phyloP scores from a whole-genome alignment of 35 echinoderm and acorn worm genomes.

The Apostichopus japonicus region DNA sequence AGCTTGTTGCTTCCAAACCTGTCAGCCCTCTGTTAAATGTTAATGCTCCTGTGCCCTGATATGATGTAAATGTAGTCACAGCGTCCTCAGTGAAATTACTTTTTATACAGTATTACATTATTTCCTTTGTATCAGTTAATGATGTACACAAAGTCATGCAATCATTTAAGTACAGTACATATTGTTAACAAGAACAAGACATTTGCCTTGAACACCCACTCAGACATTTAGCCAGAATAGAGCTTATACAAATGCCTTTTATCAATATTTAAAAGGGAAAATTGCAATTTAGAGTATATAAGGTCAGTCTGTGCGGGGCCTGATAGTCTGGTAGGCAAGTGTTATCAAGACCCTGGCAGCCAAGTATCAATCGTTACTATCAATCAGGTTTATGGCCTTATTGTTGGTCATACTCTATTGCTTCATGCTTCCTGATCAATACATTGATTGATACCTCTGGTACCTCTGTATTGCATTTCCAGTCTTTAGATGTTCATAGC shows the following conservation, averaged over 20 bases:
- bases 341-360: background rate
- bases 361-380: background rate
- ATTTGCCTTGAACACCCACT: no score
- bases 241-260: background rate
- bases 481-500: background rate
- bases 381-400: background rate
- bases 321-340: background rate
- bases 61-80: no score
- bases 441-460: background rate
- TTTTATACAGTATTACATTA: no score
- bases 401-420: background rate
- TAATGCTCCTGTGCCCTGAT: no score
- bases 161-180: no score
- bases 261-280: background rate
- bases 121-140: no score
- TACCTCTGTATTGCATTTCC: background rate
- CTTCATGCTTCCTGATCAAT: background rate
- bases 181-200: no score
- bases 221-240: no score
- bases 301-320: background rate
- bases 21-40: no score
- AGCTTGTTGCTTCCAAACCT: no score
- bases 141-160: no score
- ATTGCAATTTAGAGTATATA: background rate
- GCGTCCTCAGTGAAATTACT: no score